These are phyloP conservation scores for Entosphenus tridentatus DNA, from an alignment of 2,113 vertebrate genomes.

Conservation along the genomic window DNA sequence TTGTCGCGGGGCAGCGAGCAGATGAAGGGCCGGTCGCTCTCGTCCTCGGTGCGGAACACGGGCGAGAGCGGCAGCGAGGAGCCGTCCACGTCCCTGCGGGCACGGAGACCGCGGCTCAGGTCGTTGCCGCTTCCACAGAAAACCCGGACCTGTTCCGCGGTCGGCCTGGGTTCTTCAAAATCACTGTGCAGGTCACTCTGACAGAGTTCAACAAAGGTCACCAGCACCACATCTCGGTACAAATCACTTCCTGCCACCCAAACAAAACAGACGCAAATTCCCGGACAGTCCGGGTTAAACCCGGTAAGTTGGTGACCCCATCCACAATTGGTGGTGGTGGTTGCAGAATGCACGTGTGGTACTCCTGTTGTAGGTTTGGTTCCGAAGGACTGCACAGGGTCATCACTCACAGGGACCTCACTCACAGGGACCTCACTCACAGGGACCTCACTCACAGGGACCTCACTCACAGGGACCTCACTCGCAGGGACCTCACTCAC, in stretches of 20 bases:
- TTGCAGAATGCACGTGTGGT: no score
- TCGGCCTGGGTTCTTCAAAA: no score
- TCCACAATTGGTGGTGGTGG: background rate
- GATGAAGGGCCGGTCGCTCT: constrained; percentile 89
- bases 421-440: constrained; percentile 48
- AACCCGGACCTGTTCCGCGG: no score
- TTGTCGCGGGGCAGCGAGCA: constrained; percentile 68
- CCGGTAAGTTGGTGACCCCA: background rate
- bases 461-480: constrained; percentile 52
- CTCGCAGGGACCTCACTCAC: constrained; percentile 33
- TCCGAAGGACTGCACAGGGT: background rate
- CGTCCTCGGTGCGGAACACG: constrained; percentile 85
- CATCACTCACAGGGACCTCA: constrained; percentile 12
- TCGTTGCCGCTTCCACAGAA: no score
- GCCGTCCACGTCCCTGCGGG: no score
- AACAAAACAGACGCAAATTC: background rate
- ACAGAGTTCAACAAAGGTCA: no score
- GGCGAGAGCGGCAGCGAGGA: constrained; percentile 27
- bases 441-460: constrained; percentile 43
- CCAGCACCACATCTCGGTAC: background rate
- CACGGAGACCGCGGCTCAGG: no score
- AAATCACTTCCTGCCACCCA: background rate
- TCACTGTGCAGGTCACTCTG: no score
- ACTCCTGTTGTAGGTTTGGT: background rate
- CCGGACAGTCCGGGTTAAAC: background rate